These are phyloP conservation scores for Anas bernieri DNA, from an alignment of 2,797 vertebrate species.

Conservation along the genomic window DNA sequence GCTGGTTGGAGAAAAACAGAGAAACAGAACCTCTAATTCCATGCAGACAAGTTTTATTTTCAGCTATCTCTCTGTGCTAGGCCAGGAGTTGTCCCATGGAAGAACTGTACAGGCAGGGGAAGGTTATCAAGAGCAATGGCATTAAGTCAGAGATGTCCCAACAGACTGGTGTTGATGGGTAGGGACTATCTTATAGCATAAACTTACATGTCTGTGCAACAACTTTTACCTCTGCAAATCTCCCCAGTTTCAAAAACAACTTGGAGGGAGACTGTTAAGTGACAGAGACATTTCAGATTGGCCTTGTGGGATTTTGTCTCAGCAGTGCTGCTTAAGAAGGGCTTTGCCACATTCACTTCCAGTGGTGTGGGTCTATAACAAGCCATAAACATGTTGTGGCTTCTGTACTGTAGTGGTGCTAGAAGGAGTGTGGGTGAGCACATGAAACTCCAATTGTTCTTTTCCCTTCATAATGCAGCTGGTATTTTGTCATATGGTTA, in stretches of 20 bases:
- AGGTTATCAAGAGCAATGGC: background rate
- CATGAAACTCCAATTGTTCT: background rate
- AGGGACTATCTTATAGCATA: background rate
- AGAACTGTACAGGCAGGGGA: background rate
- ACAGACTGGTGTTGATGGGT: background rate
- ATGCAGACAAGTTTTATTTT: background rate
- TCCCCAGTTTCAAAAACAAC: background rate
- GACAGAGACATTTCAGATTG: background rate
- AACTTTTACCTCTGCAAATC: background rate
- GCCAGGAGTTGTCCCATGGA: background rate
- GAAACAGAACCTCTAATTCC: background rate
- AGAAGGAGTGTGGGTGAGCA: conserved; percentile 2
- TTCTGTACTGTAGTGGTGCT: background rate
- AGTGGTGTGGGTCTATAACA: background rate
- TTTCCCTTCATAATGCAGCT: background rate
- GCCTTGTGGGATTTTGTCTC: background rate
- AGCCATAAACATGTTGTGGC: background rate
- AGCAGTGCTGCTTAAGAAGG: background rate
- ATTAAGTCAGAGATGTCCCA: background rate
- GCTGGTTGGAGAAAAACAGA: background rate
- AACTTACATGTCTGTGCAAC: background rate
- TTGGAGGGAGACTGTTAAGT: background rate
- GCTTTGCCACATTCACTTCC: background rate
- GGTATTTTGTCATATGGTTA: conserved; percentile 34
- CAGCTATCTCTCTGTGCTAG: background rate